Percentiles rank a stretch among this genome's conserved stretches.
These are phyloP conservation scores for Enteromius argenteus DNA, from an alignment of 2,797 vertebrate species.

Conservation along the genomic window DNA sequence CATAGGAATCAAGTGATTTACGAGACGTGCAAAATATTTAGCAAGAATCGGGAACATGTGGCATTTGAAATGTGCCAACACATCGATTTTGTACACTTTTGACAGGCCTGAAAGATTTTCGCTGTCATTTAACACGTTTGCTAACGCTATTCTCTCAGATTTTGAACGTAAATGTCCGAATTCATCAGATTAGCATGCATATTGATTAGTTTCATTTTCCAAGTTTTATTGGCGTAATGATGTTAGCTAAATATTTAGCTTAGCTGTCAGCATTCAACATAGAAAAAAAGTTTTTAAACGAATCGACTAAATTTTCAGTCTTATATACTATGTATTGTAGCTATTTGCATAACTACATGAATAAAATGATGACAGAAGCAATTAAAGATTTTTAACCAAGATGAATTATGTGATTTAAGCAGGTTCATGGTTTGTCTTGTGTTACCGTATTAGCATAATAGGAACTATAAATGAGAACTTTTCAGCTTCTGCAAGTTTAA, in stretches of 20 bases:
- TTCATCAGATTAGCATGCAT: background rate
- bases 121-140: background rate
- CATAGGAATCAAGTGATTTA: slow-evolving; percentile 11
- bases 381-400: background rate
- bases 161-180: background rate
- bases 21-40: slow-evolving; percentile 24
- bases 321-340: background rate
- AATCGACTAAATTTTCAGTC: background rate
- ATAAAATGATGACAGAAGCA: too few relatives aligned
- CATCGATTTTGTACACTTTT: background rate
- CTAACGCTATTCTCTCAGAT: background rate
- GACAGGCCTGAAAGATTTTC: background rate
- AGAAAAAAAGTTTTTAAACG: background rate
- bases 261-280: background rate
- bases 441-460: background rate
- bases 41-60: background rate
- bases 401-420: background rate
- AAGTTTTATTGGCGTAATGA: background rate
- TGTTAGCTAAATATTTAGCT: slow-evolving; percentile 1
- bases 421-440: background rate
- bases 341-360: background rate
- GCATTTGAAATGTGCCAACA: background rate
- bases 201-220: background rate
- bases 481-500: background rate
- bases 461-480: background rate